Base-by-base conservation (phyloP, 2,888 invertebrate genomes). In the Ischnura elegans region DNA sequence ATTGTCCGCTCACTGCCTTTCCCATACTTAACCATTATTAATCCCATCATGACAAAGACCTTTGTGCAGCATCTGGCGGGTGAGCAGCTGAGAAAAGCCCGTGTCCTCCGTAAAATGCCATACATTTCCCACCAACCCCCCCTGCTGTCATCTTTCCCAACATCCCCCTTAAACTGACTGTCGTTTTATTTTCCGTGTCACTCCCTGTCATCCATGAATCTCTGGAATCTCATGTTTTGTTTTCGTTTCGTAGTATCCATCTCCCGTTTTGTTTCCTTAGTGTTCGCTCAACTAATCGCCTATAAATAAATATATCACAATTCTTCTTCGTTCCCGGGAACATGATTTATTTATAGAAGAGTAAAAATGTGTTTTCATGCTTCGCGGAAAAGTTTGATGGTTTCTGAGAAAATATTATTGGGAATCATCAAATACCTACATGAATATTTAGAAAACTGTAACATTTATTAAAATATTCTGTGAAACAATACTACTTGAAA, bases 111-210 rank as follows among this genome's bases (percentile, higher is more conserved):
- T 25, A 10, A 46, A 86, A 51, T 42, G 86, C 86, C 45, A 2
- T 42, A 42, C 46, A 2, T n/a, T 46, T 86, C 45, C 45, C 86
- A 21, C 51, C 51, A 51, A 51, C 2, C 21, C 42, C 36, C 85
- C 21, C 43, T 86, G 25, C 45, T 46, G 46, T 86, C 86, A 25
- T 76, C 86, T 86, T 86, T 45, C 86, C 46, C n/a, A 86, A 45
- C 21, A 43, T 36, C 36, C 76, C 25, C 76, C 25, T 46, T 8
- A 25, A 21, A 21, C 85, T 43, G 8, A n/a, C 86, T n/a, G 45
- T 85, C 85, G 42, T 86, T 86, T 86, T 86, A 86, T 86, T 86
- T 86, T 86, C 86, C 86, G 45, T 86, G 45, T 86, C 86, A n/a
- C 5, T 46, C 46, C 45, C 36, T 76, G 29, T n/a, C 76, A 25